These are phyloP conservation scores for Eupeodes latifasciatus DNA, from an alignment of 2,888 invertebrate species.

Conservation along the genomic window DNA sequence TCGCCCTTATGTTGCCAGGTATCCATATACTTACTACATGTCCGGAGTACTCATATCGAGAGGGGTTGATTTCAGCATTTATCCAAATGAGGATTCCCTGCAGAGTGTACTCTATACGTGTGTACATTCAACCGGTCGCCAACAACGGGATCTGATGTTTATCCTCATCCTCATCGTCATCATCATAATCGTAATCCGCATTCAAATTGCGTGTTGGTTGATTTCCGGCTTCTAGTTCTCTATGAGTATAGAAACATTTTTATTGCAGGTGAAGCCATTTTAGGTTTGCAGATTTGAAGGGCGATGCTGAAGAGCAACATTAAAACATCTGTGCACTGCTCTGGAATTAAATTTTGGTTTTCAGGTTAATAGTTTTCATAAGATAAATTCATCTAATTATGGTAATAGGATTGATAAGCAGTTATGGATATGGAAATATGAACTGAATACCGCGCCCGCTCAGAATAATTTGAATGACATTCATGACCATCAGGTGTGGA, in stretches of 20 bases:
- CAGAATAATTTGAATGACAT: background rate
- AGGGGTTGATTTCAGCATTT: slow-evolving; percentile 32
- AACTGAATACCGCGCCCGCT: background rate
- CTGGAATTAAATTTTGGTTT: slow-evolving; percentile 56
- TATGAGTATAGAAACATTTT: background rate
- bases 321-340: slow-evolving; percentile 49
- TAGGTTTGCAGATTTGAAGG: background rate
- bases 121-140: slow-evolving; percentile 13
- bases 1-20: background rate
- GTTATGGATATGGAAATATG: background rate
- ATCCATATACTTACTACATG: slow-evolving; percentile 25
- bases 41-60: background rate
- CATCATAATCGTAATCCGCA: background rate
- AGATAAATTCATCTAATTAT: slow-evolving; percentile 60
- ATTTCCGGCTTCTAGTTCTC: slow-evolving; percentile 48
- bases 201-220: slow-evolving; percentile 26
- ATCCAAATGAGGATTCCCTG: slow-evolving; percentile 39
- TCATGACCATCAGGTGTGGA: background rate
- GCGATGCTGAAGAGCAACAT: slow-evolving; percentile 3
- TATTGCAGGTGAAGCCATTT: background rate
- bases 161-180: background rate
- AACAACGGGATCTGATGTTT: slow-evolving; percentile 14
- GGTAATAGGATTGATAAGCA: slow-evolving; percentile 20
- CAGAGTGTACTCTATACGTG: slow-evolving; percentile 5
- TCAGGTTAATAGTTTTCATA: slow-evolving; percentile 60